Conservation (phyloP, 2,797 vertebrate species). For the Pangasius larnaudii region DNA sequence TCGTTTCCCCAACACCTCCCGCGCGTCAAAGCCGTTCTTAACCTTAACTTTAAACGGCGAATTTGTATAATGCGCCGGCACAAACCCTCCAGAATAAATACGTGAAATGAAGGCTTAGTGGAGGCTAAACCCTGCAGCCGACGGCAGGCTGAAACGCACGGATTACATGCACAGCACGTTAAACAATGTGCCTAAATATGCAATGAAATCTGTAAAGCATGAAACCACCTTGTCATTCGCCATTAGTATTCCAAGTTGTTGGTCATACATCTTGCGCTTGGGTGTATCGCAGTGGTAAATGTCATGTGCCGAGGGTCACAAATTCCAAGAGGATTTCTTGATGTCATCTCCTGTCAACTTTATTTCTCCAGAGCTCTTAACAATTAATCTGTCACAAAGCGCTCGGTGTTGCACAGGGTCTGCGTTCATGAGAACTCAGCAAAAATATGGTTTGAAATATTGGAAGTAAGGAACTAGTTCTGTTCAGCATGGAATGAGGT, state of each 20-base stretch:
- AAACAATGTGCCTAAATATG: constrained; percentile 81
- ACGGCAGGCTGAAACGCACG: constrained; percentile 72
- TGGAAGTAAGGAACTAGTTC: constrained; percentile 18
- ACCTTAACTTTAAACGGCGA: constrained; percentile 76
- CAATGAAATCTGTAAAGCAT: constrained; percentile 79
- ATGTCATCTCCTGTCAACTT: constrained; percentile 57
- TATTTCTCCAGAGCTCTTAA: constrained; percentile 49
- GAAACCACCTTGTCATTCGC: constrained; percentile 76
- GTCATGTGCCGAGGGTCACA: constrained; percentile 53
- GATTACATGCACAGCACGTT: constrained; percentile 78
- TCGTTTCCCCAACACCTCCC: constrained; percentile 64
- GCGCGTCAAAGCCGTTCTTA: constrained; percentile 74
- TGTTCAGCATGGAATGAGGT: constrained; percentile 11
- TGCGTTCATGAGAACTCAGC: background rate
- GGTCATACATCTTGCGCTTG: constrained; percentile 67
- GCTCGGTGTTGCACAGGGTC: background rate
- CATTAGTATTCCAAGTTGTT: constrained; percentile 77
- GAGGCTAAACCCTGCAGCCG: constrained; percentile 77
- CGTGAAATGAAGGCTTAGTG: constrained; percentile 76
- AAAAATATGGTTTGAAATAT: constrained; percentile 2
- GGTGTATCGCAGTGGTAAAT: constrained; percentile 68
- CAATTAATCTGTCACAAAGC: constrained; percentile 51
- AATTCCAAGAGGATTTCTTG: constrained; percentile 56
- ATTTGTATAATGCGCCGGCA: constrained; percentile 79
- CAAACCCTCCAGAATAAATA: constrained; percentile 75